Conservation (phyloP, 2,797 vertebrate species). For the Esox lucius region DNA sequence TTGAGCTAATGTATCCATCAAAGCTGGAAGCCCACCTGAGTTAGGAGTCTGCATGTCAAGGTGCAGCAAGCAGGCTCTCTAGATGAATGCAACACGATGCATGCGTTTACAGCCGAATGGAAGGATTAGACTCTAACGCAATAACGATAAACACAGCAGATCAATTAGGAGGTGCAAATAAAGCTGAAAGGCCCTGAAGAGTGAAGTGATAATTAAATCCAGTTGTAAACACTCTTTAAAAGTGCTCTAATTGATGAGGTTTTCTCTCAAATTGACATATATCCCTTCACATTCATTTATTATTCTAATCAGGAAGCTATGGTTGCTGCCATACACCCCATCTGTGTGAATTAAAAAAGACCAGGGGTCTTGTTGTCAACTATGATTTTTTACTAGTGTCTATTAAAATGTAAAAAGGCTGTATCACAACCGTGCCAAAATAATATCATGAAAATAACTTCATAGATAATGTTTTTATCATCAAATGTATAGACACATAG, state of each 20-base stretch:
- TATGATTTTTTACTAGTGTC: background rate
- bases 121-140: conserved; percentile 31
- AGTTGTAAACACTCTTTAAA: conserved; percentile 47
- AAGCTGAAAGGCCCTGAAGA: conserved; percentile 44
- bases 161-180: conserved; percentile 49
- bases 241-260: conserved; percentile 50
- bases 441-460: background rate
- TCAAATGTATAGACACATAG: background rate
- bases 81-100: conserved; percentile 7
- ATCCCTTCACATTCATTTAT: conserved; percentile 31
- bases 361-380: conserved; percentile 23
- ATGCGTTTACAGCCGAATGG: conserved; percentile 44
- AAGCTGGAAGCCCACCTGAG: conserved; percentile 9
- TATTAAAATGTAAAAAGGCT: background rate
- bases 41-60: conserved; percentile 57
- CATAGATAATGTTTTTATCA: background rate
- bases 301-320: conserved; percentile 2
- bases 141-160: conserved; percentile 47
- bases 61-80: conserved; percentile 62
- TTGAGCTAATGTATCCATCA: background rate
- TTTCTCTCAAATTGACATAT: conserved; percentile 34
- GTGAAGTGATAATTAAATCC: conserved; percentile 52
- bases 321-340: conserved; percentile 26
- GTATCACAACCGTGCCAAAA: background rate
- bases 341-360: conserved; percentile 39